A percentile compares a stretch with the other conserved stretches of the same genome.
phyloP scores from a whole-genome alignment of 2,113 vertebrate genomes.

The Cryptoleucopteryx plumbea region DNA sequence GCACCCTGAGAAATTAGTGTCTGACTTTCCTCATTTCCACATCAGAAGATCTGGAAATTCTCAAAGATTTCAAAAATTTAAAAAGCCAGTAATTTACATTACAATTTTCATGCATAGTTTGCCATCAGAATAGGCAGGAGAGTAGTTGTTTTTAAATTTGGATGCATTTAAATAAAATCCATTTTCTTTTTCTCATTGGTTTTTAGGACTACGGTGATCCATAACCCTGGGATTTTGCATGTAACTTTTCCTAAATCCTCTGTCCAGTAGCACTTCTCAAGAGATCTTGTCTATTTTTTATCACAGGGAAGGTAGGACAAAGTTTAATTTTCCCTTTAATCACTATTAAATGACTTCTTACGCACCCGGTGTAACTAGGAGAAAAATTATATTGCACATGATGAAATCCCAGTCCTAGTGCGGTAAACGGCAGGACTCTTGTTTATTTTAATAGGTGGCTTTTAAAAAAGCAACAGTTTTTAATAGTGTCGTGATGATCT shows the following conservation, averaged over 20 bases:
- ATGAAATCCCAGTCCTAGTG: neutral
- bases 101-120: neutral
- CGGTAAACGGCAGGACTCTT: neutral
- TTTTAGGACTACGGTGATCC: neutral
- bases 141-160: neutral
- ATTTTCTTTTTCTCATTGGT: neutral
- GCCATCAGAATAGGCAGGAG: fast-evolving
- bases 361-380: fast-evolving
- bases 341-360: neutral
- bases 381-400: neutral
- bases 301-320: neutral
- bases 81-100: neutral
- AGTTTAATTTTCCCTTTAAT: neutral
- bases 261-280: neutral
- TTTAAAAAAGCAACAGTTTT: neutral
- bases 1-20: neutral
- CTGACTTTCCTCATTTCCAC: neutral
- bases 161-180: neutral
- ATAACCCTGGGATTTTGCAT: neutral
- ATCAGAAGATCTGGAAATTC: neutral
- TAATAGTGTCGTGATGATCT: neutral
- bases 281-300: neutral
- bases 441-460: neutral
- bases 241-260: neutral
- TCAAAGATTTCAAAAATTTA: neutral